These are phyloP conservation scores for Maylandia zebra DNA, from an alignment of 2,113 vertebrate species.

Conservation along the genomic window DNA sequence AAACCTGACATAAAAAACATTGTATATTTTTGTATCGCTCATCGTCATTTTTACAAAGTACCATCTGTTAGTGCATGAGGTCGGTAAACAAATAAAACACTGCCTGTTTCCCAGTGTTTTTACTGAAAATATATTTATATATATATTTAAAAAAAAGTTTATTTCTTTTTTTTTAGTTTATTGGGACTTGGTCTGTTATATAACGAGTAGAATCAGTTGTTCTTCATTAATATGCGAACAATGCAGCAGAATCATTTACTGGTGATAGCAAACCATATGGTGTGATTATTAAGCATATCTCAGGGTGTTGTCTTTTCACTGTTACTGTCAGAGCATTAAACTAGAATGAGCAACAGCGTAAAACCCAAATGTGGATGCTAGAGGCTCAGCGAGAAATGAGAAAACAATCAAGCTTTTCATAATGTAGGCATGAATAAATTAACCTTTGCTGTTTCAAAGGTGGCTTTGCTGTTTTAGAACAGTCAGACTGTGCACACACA, in stretches of 20 bases:
- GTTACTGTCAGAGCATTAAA: background rate
- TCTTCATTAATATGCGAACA: background rate
- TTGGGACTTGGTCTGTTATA: background rate
- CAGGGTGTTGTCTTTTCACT: background rate
- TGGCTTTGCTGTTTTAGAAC: background rate
- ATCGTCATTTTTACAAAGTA: background rate
- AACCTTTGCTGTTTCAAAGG: background rate
- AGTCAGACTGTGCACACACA: background rate
- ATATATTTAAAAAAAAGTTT: accelerated
- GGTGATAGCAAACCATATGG: background rate
- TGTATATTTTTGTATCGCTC: background rate
- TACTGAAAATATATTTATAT: background rate
- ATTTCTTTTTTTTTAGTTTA: background rate
- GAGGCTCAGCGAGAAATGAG: background rate
- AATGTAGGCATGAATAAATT: background rate
- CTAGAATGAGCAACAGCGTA: background rate
- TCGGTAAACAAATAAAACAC: background rate
- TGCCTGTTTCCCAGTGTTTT: background rate
- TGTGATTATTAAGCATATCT: background rate
- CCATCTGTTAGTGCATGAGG: background rate
- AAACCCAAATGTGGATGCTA: background rate
- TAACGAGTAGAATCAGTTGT: background rate
- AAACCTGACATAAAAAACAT: background rate
- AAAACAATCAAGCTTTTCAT: background rate
- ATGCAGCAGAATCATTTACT: background rate